Evolutionary conservation across 2,113 vertebrate genomes (phyloP), one percentile per base, ranked within the genome.

Genomic region (Lonchura striata): DNA sequence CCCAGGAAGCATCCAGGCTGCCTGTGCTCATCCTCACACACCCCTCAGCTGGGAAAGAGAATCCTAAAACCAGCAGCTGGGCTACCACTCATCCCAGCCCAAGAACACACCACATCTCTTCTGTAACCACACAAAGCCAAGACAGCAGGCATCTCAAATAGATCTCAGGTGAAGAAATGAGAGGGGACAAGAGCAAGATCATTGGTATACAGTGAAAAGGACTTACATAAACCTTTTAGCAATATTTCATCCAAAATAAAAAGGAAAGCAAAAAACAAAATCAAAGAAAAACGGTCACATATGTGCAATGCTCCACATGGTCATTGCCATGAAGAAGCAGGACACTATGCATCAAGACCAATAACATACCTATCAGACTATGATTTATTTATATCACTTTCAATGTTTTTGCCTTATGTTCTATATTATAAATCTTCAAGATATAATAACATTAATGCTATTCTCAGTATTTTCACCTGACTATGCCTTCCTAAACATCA

Each of bases 61-160:
- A 24, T 8, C 8, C 1, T 12, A 16, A 70, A 18, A 49, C 1
- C 0, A 46, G 53, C 35, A 86, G 35, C 9, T 44, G 42, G 59
- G 46, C 28, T 86, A 42, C 24, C 1, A 9, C 33, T 37, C 42
- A 66, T 22, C 11, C 37, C 71, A 86, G n/a, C 37, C 30, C 4
- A 2, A 52, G 16, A 15, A 82, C 1, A 1, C 33, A 30, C 0
- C 0, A 12, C 31, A 74, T 42, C 53, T 19, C 41, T 49, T 87
- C 56, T 50, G 33, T 37, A 66, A 46, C 13, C n/a, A n/a, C 2
- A 31, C 52, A 87, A 75, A 82, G 30, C 16, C 52, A 82, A 85
- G 39, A 75, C 14, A 74, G 72, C 2, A 2, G 28, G 28, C 6
- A 54, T 11, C 30, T 60, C 63, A 69, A 37, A 71, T 11, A 61